Conservation (phyloP, 2,113 vertebrate species). For the Camelus bactrianus region DNA sequence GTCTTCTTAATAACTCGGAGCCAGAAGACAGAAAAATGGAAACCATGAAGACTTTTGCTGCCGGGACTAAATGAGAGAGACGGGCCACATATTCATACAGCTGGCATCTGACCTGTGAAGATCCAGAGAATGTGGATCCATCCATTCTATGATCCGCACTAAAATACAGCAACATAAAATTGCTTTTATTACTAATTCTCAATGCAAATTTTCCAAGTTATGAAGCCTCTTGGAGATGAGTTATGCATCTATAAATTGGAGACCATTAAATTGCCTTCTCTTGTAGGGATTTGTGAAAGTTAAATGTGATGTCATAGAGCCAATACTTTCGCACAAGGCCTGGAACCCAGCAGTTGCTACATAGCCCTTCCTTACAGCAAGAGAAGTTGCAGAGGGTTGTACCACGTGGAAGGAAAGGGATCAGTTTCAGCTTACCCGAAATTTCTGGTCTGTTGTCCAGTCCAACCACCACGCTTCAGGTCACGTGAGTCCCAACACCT, state of each 20-base stretch:
- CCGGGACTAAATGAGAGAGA: background rate
- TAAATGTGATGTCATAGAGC: background rate
- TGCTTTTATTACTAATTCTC: constrained; percentile 23
- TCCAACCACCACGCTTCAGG: background rate
- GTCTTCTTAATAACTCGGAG: constrained; percentile 11
- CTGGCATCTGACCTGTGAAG: background rate
- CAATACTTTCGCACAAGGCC: background rate
- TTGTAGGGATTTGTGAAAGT: background rate
- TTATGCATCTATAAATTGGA: background rate
- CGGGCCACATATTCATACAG: background rate
- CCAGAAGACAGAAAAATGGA: background rate
- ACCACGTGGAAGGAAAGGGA: background rate
- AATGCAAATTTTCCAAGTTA: background rate
- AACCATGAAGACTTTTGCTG: background rate
- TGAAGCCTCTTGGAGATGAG: background rate
- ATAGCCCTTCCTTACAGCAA: background rate
- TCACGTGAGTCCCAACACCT: background rate
- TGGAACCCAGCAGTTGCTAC: background rate
- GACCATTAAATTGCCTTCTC: background rate
- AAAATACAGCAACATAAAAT: background rate
- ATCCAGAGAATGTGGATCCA: background rate
- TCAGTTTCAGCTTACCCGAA: background rate
- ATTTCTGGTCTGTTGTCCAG: background rate
- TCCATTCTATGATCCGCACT: background rate
- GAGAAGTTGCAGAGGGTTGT: background rate